Conservation (phyloP, 2,888 invertebrate genomes). For the Stenodema calcarata region DNA sequence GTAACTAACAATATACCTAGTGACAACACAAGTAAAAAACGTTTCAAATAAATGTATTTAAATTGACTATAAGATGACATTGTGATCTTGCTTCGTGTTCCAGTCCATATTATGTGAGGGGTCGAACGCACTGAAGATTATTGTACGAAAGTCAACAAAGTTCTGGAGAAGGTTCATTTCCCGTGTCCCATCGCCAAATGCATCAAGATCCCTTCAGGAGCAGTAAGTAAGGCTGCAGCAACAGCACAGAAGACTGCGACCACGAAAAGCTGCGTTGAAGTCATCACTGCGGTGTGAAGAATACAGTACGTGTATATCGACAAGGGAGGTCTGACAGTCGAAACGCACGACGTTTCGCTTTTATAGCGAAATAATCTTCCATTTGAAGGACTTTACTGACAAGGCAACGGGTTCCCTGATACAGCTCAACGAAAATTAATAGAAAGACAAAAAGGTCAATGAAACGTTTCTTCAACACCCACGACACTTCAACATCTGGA, state of each 20-base stretch:
- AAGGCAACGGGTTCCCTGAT: not conserved
- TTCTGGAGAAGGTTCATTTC: not conserved
- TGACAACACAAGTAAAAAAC: too few relatives aligned
- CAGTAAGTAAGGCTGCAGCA: not conserved
- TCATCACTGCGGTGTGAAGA: not conserved
- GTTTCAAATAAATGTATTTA: too few relatives aligned
- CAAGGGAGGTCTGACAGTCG: not conserved
- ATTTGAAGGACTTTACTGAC: not conserved
- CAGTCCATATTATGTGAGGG: too few relatives aligned
- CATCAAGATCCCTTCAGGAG: not conserved
- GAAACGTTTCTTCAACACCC: too few relatives aligned
- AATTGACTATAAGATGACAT: too few relatives aligned
- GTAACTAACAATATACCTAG: too few relatives aligned
- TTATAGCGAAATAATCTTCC: not conserved
- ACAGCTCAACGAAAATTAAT: too few relatives aligned
- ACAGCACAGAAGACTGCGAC: not conserved
- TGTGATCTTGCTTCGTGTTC: too few relatives aligned
- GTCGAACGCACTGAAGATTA: too few relatives aligned
- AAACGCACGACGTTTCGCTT: not conserved
- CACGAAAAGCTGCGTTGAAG: not conserved
- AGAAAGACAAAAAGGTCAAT: too few relatives aligned
- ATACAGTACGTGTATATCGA: not conserved
- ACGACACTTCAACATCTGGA: too few relatives aligned
- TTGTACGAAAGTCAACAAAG: too few relatives aligned
- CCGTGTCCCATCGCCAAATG: conserved; percentile 5